Evolutionary conservation across 2,888 invertebrate species (phyloP), one percentile per base, ranked within the genome.

Genomic region (Microdon myrmicae): DNA sequence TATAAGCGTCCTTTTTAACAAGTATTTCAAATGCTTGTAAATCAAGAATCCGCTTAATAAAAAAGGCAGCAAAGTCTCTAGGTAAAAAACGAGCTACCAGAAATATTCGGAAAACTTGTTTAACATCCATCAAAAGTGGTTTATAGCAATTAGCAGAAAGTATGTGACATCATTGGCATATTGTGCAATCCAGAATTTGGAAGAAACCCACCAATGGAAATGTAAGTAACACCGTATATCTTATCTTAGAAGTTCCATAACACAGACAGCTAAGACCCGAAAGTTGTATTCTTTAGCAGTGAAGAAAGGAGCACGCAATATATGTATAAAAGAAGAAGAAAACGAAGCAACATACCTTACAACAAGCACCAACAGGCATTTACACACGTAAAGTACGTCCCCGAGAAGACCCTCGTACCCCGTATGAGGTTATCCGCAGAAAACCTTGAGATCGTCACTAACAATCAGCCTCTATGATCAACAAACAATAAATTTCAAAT

Each of bases 371-470:
- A 43, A 17, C 29, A 19, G n/a, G n/a, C 3, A 20, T 13, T 6
- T 20, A 34, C 31, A 17, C 31, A 16, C 43, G 35, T 38, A 26
- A 26, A 53, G 48, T 47, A 26, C 35, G n/a, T n/a, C 41, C 26
- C 32, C 28, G 14, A 47, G 20, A 10, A 29, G 13, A 14, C 29
- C 43, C 51, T 38, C 44, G 56, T 64, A 47, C 51, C 53, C 58
- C 22, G 35, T 12, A 48, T 48, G 54, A 44, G 16, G 28, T 38
- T 54, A 35, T 51, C 47, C 51, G 41, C 37, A 56, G 47, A 38
- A 58, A 64, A 64, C 64, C 58, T 64, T 64, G 58, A 58, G 44
- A 58, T 64, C 58, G 64, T 64, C 64, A 64, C 61, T 51, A 51
- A 39, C 56, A 64, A 64, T 64, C 64, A 53, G 51, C 56, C 64